phyloP scores from a whole-genome alignment of 2,888 invertebrate species.

The Andrena marginata region DNA sequence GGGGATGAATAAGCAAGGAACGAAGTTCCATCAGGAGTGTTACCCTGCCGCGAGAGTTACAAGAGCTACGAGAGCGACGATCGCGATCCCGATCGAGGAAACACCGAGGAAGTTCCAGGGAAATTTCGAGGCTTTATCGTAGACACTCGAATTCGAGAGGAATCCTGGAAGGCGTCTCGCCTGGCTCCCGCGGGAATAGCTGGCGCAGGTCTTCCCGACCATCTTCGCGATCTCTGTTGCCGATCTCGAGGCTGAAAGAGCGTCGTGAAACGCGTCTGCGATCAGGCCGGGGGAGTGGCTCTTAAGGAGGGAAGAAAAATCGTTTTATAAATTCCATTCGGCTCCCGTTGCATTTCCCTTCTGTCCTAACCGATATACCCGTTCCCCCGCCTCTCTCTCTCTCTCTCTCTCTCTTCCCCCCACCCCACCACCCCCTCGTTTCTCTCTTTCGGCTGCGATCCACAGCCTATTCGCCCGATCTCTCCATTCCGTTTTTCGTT shows the following conservation, averaged over 20 bases:
- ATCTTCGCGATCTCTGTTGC: slow-evolving; percentile 25
- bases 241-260: slow-evolving; percentile 30
- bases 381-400: slow-evolving; percentile 29
- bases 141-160: slow-evolving; percentile 31
- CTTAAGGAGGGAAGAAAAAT: slow-evolving; percentile 70
- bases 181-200: slow-evolving; percentile 43
- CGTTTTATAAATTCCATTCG: slow-evolving; percentile 81
- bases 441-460: slow-evolving; percentile 65
- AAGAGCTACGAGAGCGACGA: too few species aligned
- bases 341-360: slow-evolving; percentile 77
- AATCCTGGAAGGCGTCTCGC: slow-evolving; percentile 20
- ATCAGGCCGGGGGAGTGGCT: slow-evolving; percentile 23
- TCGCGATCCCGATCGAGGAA: neutral
- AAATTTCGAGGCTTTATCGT: slow-evolving; percentile 38
- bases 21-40: too few species aligned
- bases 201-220: neutral
- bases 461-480: slow-evolving; percentile 73
- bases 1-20: too few species aligned
- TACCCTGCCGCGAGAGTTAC: too few species aligned
- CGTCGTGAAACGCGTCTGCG: slow-evolving; percentile 43
- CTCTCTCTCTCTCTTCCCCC: slow-evolving; percentile 46
- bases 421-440: slow-evolving; percentile 54
- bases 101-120: neutral
- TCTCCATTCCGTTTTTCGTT: slow-evolving; percentile 81
- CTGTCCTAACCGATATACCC: slow-evolving; percentile 68